Evolutionary conservation across 1,140 invertebrate species (phyloP).

Genomic region (Stratiolaelaps scimitus): DNA sequence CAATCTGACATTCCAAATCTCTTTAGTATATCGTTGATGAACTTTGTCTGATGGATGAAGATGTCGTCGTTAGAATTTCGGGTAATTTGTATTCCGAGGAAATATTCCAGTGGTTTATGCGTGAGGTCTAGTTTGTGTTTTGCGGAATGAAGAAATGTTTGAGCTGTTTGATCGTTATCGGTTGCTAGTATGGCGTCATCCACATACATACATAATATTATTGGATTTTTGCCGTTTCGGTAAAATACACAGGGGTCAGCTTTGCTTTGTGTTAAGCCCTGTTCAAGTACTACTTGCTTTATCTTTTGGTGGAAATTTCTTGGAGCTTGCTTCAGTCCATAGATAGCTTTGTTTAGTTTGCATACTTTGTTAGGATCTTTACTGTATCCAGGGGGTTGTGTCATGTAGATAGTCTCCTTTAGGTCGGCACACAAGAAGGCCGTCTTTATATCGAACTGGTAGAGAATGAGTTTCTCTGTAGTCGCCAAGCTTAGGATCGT

Average conservation of each 20-base stretch:
- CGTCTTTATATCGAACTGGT: constrained; percentile 39
- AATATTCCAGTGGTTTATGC: constrained; percentile 1
- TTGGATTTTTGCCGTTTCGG: neutral
- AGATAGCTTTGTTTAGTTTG: no score
- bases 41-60: constrained; percentile 11
- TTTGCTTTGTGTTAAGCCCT: constrained; percentile 33
- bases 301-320: constrained; percentile 34
- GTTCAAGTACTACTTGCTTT: constrained; percentile 30
- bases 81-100: neutral
- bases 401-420: constrained; percentile 41
- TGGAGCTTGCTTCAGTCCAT: constrained; percentile 36
- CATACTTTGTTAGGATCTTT: constrained; percentile 33
- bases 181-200: neutral
- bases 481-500: constrained; percentile 37
- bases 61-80: neutral
- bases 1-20: neutral
- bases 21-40: neutral
- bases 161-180: neutral
- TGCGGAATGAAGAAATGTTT: neutral
- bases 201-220: neutral
- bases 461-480: constrained; percentile 35
- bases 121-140: neutral
- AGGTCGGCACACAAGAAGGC: constrained; percentile 40
- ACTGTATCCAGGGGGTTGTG: constrained; percentile 37
- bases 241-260: constrained; percentile 35